Evolutionary conservation across 1,140 invertebrate species (phyloP).

Genomic region (Hermetia illucens): DNA sequence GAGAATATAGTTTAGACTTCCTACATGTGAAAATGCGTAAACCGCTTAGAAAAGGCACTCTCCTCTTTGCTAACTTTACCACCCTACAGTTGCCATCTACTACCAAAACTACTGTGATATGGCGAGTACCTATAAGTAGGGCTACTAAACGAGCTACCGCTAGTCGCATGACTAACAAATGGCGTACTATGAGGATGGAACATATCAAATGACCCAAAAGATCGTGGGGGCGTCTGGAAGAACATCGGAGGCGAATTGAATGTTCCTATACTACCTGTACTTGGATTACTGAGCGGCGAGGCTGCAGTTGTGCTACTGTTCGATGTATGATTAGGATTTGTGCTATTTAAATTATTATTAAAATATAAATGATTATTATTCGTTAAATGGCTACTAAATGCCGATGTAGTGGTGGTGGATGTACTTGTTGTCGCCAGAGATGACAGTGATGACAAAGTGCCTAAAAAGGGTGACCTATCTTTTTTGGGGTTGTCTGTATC

Average conservation of each 20-base stretch:
- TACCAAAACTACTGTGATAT: conserved; percentile 27
- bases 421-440: no score
- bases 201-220: conserved; percentile 29
- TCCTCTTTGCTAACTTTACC: no score
- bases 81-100: conserved; percentile 30
- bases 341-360: not conserved
- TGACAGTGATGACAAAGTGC: no score
- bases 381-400: not conserved
- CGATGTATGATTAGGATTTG: not conserved
- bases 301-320: no score
- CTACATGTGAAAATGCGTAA: no score
- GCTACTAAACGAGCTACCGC: conserved; percentile 19
- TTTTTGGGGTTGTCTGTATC: no score
- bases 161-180: conserved; percentile 18
- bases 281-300: conserved; percentile 5
- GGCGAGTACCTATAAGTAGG: conserved; percentile 29
- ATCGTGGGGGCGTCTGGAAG: conserved; percentile 27
- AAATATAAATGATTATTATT: conserved; percentile 2
- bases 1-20: no score
- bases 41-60: no score
- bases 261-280: conserved; percentile 15
- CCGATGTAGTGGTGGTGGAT: no score
- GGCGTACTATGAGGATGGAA: conserved; percentile 30
- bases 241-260: conserved; percentile 22
- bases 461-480: no score